Conservation (phyloP, 2,888 invertebrate genomes). For the Laothoe populi region DNA sequence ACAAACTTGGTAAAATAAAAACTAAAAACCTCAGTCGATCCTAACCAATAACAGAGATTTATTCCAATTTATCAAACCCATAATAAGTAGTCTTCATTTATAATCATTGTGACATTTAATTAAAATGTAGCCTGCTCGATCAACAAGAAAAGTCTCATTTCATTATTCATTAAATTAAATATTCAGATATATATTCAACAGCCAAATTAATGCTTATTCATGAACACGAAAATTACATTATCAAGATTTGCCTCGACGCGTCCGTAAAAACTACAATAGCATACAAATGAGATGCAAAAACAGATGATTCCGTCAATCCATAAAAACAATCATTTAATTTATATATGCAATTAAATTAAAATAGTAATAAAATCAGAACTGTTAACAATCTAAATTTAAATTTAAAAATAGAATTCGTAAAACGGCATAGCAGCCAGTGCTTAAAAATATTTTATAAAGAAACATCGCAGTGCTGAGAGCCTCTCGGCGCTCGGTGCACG, state of each 20-base stretch:
- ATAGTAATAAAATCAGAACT: background rate
- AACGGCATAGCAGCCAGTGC: background rate
- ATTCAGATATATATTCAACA: background rate
- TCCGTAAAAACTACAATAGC: constrained; percentile 12
- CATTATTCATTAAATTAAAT: constrained; percentile 1
- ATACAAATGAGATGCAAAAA: constrained; percentile 12
- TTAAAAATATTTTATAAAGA: constrained; percentile 1
- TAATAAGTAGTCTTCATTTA: background rate
- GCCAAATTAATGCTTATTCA: constrained; percentile 21
- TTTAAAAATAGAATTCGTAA: constrained; percentile 5
- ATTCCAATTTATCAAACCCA: background rate
- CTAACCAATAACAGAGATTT: background rate
- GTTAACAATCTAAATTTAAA: constrained; percentile 4
- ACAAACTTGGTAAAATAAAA: background rate
- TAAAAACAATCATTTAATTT: constrained; percentile 2
- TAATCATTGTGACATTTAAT: background rate
- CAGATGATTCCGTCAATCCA: background rate
- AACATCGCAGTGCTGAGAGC: constrained; percentile 1
- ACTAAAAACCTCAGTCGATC: background rate
- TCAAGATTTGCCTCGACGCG: background rate
- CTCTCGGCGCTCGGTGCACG: background rate
- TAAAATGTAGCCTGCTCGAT: background rate
- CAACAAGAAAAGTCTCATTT: background rate
- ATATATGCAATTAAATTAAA: constrained; percentile 9
- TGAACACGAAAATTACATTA: background rate